Percentiles rank a stretch among this genome's conserved stretches.
phyloP scores from a whole-genome alignment of 2,113 vertebrate species.

The Pagrus major region DNA sequence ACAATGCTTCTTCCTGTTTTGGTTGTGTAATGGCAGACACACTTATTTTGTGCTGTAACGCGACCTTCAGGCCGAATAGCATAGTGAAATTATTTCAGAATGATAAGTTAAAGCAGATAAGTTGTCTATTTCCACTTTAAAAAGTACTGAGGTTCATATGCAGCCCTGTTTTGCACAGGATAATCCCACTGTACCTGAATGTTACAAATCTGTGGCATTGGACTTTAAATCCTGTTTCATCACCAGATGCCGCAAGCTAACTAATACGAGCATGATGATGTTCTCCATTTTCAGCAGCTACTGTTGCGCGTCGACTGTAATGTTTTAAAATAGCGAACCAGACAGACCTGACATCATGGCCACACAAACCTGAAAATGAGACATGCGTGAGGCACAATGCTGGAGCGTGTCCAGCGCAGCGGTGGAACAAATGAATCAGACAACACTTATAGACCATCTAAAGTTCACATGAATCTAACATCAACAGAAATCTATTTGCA shows the following conservation, averaged over 20 bases:
- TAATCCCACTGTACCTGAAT: constrained; percentile 4
- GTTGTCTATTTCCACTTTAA: too few relatives aligned
- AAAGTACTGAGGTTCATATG: neutral
- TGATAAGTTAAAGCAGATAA: too few relatives aligned
- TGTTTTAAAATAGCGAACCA: constrained; percentile 72
- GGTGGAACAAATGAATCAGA: constrained; percentile 78
- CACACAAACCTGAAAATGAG: constrained; percentile 50
- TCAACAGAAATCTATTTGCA: constrained; percentile 68
- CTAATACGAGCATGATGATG: constrained; percentile 37
- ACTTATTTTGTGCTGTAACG: too few relatives aligned
- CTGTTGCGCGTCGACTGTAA: constrained; percentile 48
- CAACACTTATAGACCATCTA: constrained; percentile 64
- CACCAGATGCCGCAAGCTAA: constrained; percentile 50
- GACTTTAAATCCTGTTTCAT: constrained; percentile 56
- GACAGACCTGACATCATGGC: constrained; percentile 69
- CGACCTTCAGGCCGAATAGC: too few relatives aligned
- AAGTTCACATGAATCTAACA: constrained; percentile 61
- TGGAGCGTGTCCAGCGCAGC: constrained; percentile 49
- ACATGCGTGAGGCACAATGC: constrained; percentile 61
- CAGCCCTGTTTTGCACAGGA: neutral
- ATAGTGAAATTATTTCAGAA: too few relatives aligned
- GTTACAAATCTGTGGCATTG: constrained; percentile 27
- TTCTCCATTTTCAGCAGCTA: constrained; percentile 45
- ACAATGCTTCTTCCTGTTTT: too few relatives aligned
- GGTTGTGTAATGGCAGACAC: too few relatives aligned